Percentiles rank a stretch among this genome's conserved stretches.
Conservation (phyloP, 2,113 vertebrate genomes). For the Agelaius tricolor region DNA sequence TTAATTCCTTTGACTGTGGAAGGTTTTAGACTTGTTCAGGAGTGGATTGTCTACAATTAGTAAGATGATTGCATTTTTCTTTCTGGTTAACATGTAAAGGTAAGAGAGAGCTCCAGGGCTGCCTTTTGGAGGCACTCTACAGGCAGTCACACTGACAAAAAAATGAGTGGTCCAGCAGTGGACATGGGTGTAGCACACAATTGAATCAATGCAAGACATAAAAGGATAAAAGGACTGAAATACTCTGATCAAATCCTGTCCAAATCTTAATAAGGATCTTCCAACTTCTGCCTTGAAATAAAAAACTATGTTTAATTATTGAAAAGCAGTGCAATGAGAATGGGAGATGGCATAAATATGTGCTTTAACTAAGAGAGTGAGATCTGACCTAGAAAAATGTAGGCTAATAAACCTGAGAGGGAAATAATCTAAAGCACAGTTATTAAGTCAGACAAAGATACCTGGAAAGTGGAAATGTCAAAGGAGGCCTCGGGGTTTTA, state of each 20-base stretch:
- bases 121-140: neutral
- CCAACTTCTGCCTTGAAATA: neutral
- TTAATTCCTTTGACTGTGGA: neutral
- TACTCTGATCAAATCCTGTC: neutral
- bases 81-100: neutral
- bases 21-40: neutral
- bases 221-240: neutral
- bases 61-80: neutral
- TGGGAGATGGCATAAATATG: neutral
- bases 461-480: constrained; percentile 56
- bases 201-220: neutral
- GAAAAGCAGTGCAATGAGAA: neutral
- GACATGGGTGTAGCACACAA: neutral
- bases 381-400: constrained; percentile 33
- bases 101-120: neutral
- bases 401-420: constrained; percentile 46
- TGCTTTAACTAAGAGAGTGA: constrained; percentile 4
- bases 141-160: neutral
- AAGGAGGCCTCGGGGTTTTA: constrained; percentile 42
- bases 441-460: constrained; percentile 55
- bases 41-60: neutral
- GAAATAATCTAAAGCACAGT: constrained; percentile 54
- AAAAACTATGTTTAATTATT: neutral
- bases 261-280: neutral
- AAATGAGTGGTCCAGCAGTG: neutral